Percentiles rank a stretch among this genome's conserved stretches.
Conservation (phyloP, 2,113 vertebrate species). For the Sylvilagus bachmani region DNA sequence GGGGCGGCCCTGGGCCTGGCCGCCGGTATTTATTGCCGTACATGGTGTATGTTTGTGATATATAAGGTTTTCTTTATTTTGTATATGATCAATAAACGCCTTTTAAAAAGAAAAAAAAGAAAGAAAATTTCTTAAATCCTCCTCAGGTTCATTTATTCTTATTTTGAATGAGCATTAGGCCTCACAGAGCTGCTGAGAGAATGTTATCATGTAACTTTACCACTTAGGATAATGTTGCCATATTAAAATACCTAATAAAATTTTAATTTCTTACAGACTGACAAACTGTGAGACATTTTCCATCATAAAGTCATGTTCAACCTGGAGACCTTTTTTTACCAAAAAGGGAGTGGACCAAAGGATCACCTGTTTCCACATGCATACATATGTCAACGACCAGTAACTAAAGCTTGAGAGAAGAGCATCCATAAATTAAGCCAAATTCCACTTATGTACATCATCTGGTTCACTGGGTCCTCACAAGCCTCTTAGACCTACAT, state of each 20-base stretch:
- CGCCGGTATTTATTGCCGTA: constrained; percentile 97
- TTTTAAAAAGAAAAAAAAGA: constrained; percentile 95
- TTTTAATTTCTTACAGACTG: constrained; percentile 42
- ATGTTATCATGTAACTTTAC: constrained; percentile 14
- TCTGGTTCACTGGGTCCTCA: not conserved
- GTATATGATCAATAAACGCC: constrained; percentile 99
- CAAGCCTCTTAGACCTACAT: not conserved
- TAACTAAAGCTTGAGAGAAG: not conserved
- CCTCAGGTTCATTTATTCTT: constrained; percentile 33
- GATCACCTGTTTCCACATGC: not conserved
- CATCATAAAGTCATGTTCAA: not conserved
- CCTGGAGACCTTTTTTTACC: not conserved
- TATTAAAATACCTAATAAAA: constrained; percentile 21
- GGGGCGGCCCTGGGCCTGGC: constrained; percentile 75
- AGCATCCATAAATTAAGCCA: not conserved
- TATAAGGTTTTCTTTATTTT: constrained; percentile 99
- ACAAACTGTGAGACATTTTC: constrained; percentile 3
- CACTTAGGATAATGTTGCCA: not conserved
- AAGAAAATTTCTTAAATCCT: not conserved
- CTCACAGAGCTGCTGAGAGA: not conserved
- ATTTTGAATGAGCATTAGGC: not conserved
- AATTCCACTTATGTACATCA: not conserved
- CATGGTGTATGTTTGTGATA: constrained; percentile 97
- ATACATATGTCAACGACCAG: not conserved
- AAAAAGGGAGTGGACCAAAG: not conserved